These are phyloP conservation scores for Pseudomyrmex sp. DNA, from an alignment of 1,140 invertebrate genomes.

Conservation along the genomic window DNA sequence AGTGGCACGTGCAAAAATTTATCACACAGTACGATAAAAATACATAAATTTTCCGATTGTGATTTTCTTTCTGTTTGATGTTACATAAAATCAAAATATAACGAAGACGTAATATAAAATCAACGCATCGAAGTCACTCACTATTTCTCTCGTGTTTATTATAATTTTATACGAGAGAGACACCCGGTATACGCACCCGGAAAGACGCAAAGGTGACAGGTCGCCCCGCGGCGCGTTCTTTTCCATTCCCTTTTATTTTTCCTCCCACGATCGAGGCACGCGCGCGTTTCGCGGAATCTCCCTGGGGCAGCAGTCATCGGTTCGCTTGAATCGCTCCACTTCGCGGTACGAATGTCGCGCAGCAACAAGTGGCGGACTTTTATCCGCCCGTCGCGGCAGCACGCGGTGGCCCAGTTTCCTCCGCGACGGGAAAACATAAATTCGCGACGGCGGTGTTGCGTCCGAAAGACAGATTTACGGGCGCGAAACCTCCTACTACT, in stretches of 20 bases:
- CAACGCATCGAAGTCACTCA: neutral
- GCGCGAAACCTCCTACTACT: neutral
- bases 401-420: constrained; percentile 65
- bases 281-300: constrained; percentile 1
- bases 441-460: constrained; percentile 39
- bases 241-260: neutral
- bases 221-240: constrained; percentile 1
- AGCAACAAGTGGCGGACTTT: constrained; percentile 72
- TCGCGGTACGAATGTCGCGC: constrained; percentile 18
- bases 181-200: neutral
- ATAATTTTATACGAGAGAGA: neutral
- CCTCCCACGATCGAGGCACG: neutral
- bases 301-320: neutral
- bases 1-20: constrained; percentile 58
- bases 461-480: constrained; percentile 57
- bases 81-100: too few relatives aligned
- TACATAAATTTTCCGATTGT: neutral
- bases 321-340: constrained; percentile 4
- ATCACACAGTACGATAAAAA: neutral
- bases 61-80: too few relatives aligned
- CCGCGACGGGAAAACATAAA: constrained; percentile 56
- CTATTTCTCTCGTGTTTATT: too few relatives aligned
- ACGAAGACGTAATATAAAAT: neutral
- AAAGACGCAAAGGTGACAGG: neutral
- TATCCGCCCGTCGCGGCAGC: constrained; percentile 37